A percentile compares a stretch with the other conserved stretches of the same genome.
Evolutionary conservation across 2,113 vertebrate species (phyloP).

Genomic region (Carassius auratus): DNA sequence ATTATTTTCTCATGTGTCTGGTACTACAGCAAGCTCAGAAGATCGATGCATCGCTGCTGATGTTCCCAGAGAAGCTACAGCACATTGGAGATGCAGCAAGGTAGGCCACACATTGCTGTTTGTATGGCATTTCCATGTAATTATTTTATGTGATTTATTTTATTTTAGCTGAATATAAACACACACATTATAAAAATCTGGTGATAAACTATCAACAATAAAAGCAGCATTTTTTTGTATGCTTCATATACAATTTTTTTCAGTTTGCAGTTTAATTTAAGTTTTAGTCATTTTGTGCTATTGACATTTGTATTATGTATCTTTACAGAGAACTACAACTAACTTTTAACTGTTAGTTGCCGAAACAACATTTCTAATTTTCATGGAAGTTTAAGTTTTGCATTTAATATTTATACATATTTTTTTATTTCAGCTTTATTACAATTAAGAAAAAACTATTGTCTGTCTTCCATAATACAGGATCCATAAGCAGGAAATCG

Average conservation of each 20-base stretch:
- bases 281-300: neutral
- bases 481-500: constrained; percentile 72
- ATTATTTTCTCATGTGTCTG: constrained; percentile 17
- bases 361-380: neutral
- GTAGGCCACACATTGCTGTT: constrained; percentile 55
- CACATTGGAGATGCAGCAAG: constrained; percentile 71
- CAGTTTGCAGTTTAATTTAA: too few relatives aligned
- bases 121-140: neutral
- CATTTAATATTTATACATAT: neutral
- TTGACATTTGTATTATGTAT: too few relatives aligned
- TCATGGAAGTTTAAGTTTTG: neutral
- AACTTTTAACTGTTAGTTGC: too few relatives aligned
- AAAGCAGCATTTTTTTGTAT: neutral
- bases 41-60: constrained; percentile 67
- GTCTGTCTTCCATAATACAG: constrained; percentile 52
- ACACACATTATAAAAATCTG: neutral
- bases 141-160: neutral
- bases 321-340: neutral
- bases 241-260: neutral
- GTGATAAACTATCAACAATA: too few relatives aligned
- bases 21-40: constrained; percentile 74
- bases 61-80: constrained; percentile 72
- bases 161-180: neutral
- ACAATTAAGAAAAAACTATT: too few relatives aligned
- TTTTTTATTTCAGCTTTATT: too few relatives aligned